Evolutionary conservation across 1,140 invertebrate genomes (phyloP).

Genomic region (Drosophila grimshawi): DNA sequence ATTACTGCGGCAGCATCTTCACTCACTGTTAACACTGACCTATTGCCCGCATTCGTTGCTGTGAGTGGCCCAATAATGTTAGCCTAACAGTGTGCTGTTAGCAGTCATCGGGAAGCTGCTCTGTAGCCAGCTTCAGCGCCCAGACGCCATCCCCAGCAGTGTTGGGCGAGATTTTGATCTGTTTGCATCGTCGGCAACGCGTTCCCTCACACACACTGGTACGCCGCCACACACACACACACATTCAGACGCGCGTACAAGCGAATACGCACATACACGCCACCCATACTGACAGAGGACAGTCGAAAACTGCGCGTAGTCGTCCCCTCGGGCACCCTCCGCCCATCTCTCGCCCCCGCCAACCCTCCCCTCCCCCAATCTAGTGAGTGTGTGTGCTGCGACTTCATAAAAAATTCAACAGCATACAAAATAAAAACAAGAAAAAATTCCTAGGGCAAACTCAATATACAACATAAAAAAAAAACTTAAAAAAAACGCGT

Average conservation of each 20-base stretch:
- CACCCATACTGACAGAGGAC: conserved; percentile 38
- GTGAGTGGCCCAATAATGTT: conserved; percentile 28
- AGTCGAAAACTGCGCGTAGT: conserved; percentile 54
- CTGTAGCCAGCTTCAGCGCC: conserved; percentile 18
- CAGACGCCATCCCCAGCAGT: conserved; percentile 54
- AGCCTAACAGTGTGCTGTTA: conserved; percentile 53
- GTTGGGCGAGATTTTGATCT: conserved; percentile 68
- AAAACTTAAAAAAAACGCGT: conserved; percentile 37
- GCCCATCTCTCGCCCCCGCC: not conserved
- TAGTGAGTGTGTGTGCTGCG: conserved; percentile 27
- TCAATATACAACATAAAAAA: conserved; percentile 26
- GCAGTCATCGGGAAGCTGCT: conserved; percentile 6
- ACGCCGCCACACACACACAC: conserved; percentile 31
- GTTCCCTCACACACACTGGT: conserved; percentile 31
- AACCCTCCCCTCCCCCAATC: not conserved
- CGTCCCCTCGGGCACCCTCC: conserved; percentile 13
- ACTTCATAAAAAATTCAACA: conserved; percentile 78
- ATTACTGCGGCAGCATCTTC: conserved; percentile 18
- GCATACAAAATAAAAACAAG: conserved; percentile 55
- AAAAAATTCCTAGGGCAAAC: conserved; percentile 33
- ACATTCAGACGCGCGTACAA: not conserved
- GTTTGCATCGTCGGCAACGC: conserved; percentile 53
- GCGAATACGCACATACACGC: conserved; percentile 10
- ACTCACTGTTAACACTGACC: conserved; percentile 70
- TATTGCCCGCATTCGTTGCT: conserved; percentile 44